phyloP scores from a whole-genome alignment of 2,797 vertebrate genomes.

The Bucorvus abyssinicus region DNA sequence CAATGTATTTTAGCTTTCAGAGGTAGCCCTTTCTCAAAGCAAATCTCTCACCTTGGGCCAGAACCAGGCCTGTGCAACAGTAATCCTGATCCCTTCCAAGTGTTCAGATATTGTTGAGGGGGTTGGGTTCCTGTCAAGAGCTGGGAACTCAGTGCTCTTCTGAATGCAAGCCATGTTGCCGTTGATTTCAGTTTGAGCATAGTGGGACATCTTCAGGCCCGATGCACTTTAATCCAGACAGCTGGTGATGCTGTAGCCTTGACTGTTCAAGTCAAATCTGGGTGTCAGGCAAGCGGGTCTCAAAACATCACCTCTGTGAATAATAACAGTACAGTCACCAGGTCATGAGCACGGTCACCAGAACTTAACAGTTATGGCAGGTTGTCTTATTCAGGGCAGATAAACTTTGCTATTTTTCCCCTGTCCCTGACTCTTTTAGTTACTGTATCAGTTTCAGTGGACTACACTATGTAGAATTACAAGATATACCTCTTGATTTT shows the following conservation, averaged over 20 bases:
- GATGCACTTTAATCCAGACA: neutral
- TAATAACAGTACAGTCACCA: neutral
- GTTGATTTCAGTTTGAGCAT: neutral
- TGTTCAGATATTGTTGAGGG: neutral
- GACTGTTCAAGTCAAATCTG: neutral
- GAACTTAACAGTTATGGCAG: neutral
- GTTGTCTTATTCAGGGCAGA: neutral
- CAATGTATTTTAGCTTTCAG: neutral
- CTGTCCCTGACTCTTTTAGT: neutral
- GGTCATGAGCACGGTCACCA: neutral
- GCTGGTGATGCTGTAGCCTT: neutral
- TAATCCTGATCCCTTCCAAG: neutral
- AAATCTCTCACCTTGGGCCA: neutral
- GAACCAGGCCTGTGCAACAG: neutral
- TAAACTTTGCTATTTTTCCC: neutral
- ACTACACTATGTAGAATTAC: neutral
- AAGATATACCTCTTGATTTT: constrained; percentile 13
- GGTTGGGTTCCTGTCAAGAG: neutral
- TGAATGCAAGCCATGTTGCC: neutral
- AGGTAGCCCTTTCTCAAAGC: neutral
- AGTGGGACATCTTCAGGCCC: neutral
- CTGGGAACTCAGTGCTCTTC: neutral
- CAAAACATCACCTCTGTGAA: neutral
- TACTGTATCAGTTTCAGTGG: constrained; percentile 9
- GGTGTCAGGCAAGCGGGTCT: neutral